Conservation (phyloP, 2,888 invertebrate species). For the Megalurothrips usitatus region DNA sequence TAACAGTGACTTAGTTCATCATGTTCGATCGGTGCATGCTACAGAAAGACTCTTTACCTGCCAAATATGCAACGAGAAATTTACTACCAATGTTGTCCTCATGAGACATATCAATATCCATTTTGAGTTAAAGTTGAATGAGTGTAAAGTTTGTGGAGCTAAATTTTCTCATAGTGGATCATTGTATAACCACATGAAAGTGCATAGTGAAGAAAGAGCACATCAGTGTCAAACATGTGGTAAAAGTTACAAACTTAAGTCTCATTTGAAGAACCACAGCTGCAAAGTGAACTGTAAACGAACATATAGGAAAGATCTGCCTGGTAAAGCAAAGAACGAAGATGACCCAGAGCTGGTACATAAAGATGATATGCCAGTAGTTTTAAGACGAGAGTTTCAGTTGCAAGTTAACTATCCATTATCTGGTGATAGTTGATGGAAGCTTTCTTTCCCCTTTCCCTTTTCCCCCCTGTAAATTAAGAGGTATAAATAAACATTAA, state of each 20-base stretch:
- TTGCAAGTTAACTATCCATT: not conserved
- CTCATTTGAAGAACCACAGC: not conserved
- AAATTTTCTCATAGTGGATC: constrained; percentile 13
- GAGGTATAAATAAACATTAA: too few species aligned
- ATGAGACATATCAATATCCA: constrained; percentile 8
- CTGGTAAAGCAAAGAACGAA: not conserved
- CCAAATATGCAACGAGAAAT: not conserved
- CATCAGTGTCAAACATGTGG: constrained; percentile 1
- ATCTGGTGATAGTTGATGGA: too few species aligned
- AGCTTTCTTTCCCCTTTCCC: too few species aligned
- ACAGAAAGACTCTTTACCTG: not conserved
- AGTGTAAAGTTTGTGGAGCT: not conserved
- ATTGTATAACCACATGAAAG: constrained; percentile 9
- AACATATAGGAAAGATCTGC: not conserved
- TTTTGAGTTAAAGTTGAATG: not conserved
- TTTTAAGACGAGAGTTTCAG: not conserved
- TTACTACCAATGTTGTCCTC: constrained; percentile 6
- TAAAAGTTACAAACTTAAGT: constrained; percentile 1
- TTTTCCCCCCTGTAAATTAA: too few species aligned
- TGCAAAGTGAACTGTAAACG: not conserved
- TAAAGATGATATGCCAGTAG: not conserved
- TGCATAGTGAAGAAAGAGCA: not conserved
- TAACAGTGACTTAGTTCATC: constrained; percentile 18
- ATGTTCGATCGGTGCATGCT: not conserved
- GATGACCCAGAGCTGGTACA: not conserved